These are phyloP conservation scores for Stegophylla sp. DNA, from an alignment of 2,888 invertebrate genomes.

Conservation along the genomic window DNA sequence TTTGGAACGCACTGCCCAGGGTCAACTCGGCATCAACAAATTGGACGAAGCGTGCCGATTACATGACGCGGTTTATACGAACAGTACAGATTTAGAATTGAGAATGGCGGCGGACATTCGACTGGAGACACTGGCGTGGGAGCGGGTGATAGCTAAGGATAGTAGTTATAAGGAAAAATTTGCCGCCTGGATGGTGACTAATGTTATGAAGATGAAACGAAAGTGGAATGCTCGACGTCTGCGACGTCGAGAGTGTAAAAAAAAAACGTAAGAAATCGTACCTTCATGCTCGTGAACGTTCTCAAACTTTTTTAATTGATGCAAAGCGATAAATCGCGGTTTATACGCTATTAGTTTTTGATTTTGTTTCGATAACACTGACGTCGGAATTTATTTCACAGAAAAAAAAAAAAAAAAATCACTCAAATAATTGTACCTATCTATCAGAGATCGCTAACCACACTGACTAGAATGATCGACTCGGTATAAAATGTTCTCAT, in stretches of 20 bases:
- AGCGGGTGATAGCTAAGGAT: slow-evolving; percentile 56
- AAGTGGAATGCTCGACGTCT: slow-evolving; percentile 40
- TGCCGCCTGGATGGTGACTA: slow-evolving; percentile 60
- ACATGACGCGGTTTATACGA: slow-evolving; percentile 60
- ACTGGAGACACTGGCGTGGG: slow-evolving; percentile 59
- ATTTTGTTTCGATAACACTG: neutral
- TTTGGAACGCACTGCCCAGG: slow-evolving; percentile 38
- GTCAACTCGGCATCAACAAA: slow-evolving; percentile 56
- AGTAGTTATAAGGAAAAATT: slow-evolving; percentile 56
- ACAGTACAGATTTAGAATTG: slow-evolving; percentile 9
- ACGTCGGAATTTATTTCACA: neutral
- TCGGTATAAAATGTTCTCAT: too few relatives aligned
- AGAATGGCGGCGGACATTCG: slow-evolving; percentile 57
- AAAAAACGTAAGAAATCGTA: neutral
- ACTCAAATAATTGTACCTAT: too few relatives aligned
- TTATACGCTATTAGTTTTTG: neutral
- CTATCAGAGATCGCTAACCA: too few relatives aligned
- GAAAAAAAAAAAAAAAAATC: too few relatives aligned
- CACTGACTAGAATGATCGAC: too few relatives aligned
- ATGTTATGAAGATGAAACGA: slow-evolving; percentile 60
- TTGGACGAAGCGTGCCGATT: slow-evolving; percentile 60
- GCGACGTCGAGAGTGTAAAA: neutral
- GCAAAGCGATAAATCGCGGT: too few relatives aligned
- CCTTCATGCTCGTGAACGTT: neutral
- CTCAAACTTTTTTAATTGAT: neutral